These are phyloP conservation scores for Drosophila bipectinata DNA, from an alignment of 1,140 invertebrate species.

Conservation along the genomic window DNA sequence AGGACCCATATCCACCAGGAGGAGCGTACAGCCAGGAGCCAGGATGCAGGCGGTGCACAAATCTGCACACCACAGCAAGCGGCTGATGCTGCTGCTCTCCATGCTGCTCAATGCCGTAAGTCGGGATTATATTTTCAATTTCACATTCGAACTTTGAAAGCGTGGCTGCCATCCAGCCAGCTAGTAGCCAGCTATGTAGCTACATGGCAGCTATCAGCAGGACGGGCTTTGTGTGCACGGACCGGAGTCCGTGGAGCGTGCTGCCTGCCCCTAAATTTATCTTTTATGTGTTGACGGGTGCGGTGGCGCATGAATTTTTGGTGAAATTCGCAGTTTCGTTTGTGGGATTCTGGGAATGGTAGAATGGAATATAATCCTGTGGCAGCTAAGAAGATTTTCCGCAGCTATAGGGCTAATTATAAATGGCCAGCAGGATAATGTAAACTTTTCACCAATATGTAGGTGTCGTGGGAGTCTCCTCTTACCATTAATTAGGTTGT, in stretches of 20 bases:
- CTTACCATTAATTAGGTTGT: constrained; percentile 27
- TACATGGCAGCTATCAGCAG: constrained; percentile 24
- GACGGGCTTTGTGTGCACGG: constrained; percentile 21
- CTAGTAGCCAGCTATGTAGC: too few relatives aligned
- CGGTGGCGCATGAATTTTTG: constrained; percentile 48
- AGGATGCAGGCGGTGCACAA: constrained; percentile 72
- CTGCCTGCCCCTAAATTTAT: constrained; percentile 43
- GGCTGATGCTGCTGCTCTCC: constrained; percentile 63
- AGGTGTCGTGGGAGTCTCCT: constrained; percentile 9
- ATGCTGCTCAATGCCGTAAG: constrained; percentile 77
- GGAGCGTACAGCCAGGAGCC: constrained; percentile 6
- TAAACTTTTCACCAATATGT: background rate
- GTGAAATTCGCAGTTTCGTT: constrained; percentile 32
- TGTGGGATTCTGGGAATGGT: background rate
- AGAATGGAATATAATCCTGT: constrained; percentile 17
- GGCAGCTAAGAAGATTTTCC: constrained; percentile 6
- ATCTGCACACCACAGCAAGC: constrained; percentile 65
- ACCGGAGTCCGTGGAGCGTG: constrained; percentile 15
- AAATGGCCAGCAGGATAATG: background rate
- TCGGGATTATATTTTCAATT: constrained; percentile 75
- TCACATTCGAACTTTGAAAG: constrained; percentile 4
- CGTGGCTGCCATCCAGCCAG: constrained; percentile 7
- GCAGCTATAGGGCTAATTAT: constrained; percentile 29
- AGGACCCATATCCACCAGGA: constrained; percentile 6
- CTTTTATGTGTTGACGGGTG: constrained; percentile 40